Percentiles rank a stretch among this genome's conserved stretches.
phyloP scores from a whole-genome alignment of 2,888 invertebrate species.

The Microctonus brassicae region DNA sequence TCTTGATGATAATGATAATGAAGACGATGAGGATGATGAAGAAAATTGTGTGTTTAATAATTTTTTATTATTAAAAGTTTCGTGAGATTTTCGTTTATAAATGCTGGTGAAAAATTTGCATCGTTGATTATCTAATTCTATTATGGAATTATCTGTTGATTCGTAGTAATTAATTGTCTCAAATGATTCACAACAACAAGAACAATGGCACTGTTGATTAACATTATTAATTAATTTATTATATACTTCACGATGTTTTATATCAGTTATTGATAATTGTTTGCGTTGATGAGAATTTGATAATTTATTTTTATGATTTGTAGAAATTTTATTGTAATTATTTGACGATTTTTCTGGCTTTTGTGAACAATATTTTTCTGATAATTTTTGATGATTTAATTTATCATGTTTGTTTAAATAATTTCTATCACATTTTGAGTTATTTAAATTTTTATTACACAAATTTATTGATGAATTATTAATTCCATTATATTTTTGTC shows the following conservation, averaged over 20 bases:
- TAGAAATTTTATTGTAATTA: neutral
- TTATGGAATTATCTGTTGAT: slow-evolving; percentile 2
- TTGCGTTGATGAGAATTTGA: neutral
- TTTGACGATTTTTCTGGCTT: neutral
- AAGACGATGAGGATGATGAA: neutral
- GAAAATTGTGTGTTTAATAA: neutral
- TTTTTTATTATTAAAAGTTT: neutral
- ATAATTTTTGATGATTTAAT: neutral
- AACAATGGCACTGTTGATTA: neutral
- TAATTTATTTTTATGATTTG: neutral
- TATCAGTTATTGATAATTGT: neutral
- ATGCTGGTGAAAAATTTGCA: neutral
- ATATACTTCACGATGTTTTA: neutral
- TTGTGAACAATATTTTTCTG: neutral
- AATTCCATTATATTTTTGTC: neutral
- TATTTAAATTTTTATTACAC: neutral
- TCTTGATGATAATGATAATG: neutral
- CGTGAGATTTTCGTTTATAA: neutral
- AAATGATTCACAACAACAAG: slow-evolving; percentile 13
- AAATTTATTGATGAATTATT: neutral
- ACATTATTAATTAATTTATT: neutral
- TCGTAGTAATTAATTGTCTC: slow-evolving; percentile 13
- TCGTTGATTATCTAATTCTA: neutral
- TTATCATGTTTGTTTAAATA: neutral
- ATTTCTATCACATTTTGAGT: neutral